Evolutionary conservation across 1,140 invertebrate species (phyloP).

Genomic region (Myzus persicae): DNA sequence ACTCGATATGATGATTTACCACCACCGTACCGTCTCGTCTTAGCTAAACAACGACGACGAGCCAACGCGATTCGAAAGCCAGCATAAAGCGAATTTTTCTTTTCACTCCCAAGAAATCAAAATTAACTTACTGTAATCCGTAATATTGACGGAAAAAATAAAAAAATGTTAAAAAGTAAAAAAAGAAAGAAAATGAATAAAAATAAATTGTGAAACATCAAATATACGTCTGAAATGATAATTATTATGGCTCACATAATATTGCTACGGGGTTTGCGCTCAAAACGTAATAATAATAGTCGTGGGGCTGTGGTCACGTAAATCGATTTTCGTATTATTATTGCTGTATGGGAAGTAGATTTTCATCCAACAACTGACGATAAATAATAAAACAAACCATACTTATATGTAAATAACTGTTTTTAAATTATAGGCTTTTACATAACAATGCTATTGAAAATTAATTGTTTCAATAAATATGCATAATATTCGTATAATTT

Average conservation of each 20-base stretch:
- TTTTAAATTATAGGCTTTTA: neutral
- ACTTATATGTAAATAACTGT: neutral
- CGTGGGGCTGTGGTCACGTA: neutral
- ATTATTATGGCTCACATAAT: neutral
- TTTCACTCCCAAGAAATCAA: neutral
- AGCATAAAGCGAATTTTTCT: neutral
- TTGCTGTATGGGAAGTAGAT: neutral
- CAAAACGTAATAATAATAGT: too few species aligned
- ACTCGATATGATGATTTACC: neutral
- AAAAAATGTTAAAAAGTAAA: too few species aligned
- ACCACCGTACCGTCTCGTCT: neutral
- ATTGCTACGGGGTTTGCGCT: neutral
- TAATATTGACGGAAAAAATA: too few species aligned
- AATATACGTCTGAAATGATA: neutral
- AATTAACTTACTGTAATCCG: neutral
- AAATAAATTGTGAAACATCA: too few species aligned
- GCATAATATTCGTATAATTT: neutral
- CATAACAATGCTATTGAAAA: neutral
- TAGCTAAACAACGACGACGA: neutral
- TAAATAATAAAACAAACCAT: neutral
- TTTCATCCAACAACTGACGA: neutral
- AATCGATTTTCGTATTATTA: neutral
- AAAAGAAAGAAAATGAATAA: too few species aligned
- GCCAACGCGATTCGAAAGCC: too few species aligned
- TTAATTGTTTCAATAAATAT: neutral